A percentile compares a stretch with the other conserved stretches of the same genome.
Evolutionary conservation across 2,113 vertebrate genomes (phyloP).

Genomic region (Sporophila hypoxantha): DNA sequence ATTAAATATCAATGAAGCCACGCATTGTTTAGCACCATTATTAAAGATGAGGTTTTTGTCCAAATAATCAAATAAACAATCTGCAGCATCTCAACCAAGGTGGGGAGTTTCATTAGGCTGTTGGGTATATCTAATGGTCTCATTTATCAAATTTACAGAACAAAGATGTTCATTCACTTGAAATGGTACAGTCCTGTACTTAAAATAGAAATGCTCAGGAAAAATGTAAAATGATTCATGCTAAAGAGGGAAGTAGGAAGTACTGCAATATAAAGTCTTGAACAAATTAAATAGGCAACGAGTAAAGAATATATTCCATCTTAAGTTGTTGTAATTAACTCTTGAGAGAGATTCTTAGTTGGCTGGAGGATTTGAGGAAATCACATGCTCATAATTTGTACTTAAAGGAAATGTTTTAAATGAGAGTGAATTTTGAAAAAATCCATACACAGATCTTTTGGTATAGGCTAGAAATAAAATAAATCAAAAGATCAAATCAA

Average conservation of each 20-base stretch:
- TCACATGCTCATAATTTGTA: background rate
- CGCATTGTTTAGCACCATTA: constrained; percentile 30
- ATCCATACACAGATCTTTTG: background rate
- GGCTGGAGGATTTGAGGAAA: background rate
- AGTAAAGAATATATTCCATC: background rate
- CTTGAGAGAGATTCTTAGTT: background rate
- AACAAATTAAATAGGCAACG: background rate
- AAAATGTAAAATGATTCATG: background rate
- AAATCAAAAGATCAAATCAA: background rate
- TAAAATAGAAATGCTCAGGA: background rate
- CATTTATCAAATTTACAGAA: constrained; percentile 50
- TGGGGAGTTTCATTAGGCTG: constrained; percentile 42
- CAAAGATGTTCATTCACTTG: background rate
- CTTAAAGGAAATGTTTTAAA: background rate
- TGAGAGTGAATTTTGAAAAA: background rate
- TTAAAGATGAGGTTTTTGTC: constrained; percentile 24
- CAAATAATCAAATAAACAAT: constrained; percentile 60
- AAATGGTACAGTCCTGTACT: background rate
- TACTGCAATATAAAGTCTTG: background rate
- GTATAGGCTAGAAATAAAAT: background rate
- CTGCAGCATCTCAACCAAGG: constrained; percentile 12
- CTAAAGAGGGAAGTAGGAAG: background rate
- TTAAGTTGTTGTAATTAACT: background rate
- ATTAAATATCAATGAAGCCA: constrained; percentile 63
- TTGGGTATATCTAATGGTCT: constrained; percentile 10